Percentiles rank a stretch among this genome's conserved stretches.
These are phyloP conservation scores for Sapayoa aenigma DNA, from an alignment of 2,113 vertebrate genomes.

Conservation along the genomic window DNA sequence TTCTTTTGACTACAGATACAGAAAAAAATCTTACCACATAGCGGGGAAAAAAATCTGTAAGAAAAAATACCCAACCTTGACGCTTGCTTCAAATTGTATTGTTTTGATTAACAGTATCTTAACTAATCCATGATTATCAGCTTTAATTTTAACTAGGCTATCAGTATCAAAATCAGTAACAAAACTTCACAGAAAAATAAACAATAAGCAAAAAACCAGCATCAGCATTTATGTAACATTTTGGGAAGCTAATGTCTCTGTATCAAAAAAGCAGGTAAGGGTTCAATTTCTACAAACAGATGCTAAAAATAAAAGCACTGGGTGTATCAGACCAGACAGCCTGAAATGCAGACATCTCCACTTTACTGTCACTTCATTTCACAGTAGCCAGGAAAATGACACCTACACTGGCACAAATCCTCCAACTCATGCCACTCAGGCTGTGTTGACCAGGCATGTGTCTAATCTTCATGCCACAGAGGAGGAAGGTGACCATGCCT, in stretches of 20 bases:
- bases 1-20: not conserved
- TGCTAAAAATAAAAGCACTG: not conserved
- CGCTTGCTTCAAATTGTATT: not conserved
- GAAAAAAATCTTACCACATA: not conserved
- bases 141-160: not conserved
- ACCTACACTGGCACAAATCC: not conserved
- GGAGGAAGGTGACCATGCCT: not conserved
- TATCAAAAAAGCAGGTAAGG: not conserved
- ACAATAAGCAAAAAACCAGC: not conserved
- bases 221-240: not conserved
- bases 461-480: not conserved
- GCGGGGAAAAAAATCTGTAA: not conserved
- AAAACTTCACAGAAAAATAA: not conserved
- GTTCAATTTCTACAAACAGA: not conserved
- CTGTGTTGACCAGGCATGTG: not conserved
- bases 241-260: not conserved
- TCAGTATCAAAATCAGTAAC: not conserved
- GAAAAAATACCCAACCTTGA: not conserved
- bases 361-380: not conserved
- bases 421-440: rapidly evolving
- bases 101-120: not conserved
- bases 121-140: not conserved
- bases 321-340: not conserved
- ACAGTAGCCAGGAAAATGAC: not conserved
- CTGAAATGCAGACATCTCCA: not conserved